These are phyloP conservation scores for Metallyticus violacea DNA, from an alignment of 2,888 invertebrate species.

Conservation along the genomic window DNA sequence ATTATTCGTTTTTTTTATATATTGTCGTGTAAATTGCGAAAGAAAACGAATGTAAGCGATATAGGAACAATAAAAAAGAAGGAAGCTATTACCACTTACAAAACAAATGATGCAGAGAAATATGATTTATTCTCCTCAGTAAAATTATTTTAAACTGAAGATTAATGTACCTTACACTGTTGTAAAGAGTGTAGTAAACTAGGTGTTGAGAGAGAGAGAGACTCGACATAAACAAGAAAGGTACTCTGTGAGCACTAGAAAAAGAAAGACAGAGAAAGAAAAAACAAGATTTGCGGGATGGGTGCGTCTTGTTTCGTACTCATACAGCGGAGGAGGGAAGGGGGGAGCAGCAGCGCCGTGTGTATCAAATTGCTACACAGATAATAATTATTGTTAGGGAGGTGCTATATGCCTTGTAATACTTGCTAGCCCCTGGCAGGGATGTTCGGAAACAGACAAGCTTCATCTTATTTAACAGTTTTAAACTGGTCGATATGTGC, in stretches of 20 bases:
- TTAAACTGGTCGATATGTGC: background rate
- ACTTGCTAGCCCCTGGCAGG: background rate
- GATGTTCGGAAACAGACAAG: no score
- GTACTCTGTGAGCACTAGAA: background rate
- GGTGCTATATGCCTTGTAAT: background rate
- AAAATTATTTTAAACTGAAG: background rate
- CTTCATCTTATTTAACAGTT: no score
- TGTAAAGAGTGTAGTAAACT: background rate
- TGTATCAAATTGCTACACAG: background rate
- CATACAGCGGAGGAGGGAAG: no score
- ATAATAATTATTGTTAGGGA: background rate
- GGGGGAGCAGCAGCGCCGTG: background rate
- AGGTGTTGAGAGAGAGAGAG: background rate
- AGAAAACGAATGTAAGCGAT: no score
- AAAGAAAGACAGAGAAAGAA: background rate
- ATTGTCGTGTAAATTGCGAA: no score
- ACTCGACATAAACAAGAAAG: background rate
- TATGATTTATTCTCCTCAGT: background rate
- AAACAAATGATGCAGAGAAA: background rate
- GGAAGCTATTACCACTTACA: background rate
- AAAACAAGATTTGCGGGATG: background rate
- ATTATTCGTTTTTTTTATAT: no score
- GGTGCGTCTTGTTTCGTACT: background rate
- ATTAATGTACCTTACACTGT: background rate
- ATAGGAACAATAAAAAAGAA: no score